Evolutionary conservation across 2,113 vertebrate species (phyloP), one percentile per base, ranked within the genome.

Genomic region (Oncorhynchus masou): DNA sequence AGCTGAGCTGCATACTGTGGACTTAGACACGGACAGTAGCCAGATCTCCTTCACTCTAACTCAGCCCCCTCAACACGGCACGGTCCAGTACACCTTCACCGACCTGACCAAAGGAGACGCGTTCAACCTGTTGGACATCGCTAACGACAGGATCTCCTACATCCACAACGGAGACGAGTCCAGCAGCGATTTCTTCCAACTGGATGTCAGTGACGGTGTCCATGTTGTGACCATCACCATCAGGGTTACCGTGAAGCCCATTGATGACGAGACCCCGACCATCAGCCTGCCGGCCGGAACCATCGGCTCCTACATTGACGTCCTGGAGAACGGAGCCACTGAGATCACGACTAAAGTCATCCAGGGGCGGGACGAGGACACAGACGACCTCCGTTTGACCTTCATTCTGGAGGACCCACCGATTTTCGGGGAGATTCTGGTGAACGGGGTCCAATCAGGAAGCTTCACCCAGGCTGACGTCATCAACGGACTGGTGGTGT

Each of bases 201-300:
- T 99, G 74, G 96, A 97, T 75, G 94, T 99, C 74, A 98, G 94
- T n/a, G 97, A 99, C 74, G 93, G 95, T 0, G 88, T 96, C 70
- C 97, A 99, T 19, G 85, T 94, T 51, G 94, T 99, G 25, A 94
- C 95, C 0, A 94, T 99, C 83, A 96, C 91, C 0, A 87, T 98
- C 73, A 95, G 93, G 91, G 91, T 98, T 76, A 92, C 71, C 0
- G 92, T 99, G 60, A 94, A 92, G 34, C 94, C 94, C 0, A 87
- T 93, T 2, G 96, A 97, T 73, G 94, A 95, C 74, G 95, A 97
- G 71, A 79, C 90, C 1, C 95, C 96, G 5, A 87, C 16, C 0
- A 65, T 95, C 60, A 94, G 86, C 72, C 85, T 96, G 24, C 92
- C 94, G 0, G 80, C 83, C 0, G 97, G 96, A 48, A 97, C 93